Evolutionary conservation across 2,113 vertebrate species (phyloP).

Genomic region (Pongo pygmaeus): DNA sequence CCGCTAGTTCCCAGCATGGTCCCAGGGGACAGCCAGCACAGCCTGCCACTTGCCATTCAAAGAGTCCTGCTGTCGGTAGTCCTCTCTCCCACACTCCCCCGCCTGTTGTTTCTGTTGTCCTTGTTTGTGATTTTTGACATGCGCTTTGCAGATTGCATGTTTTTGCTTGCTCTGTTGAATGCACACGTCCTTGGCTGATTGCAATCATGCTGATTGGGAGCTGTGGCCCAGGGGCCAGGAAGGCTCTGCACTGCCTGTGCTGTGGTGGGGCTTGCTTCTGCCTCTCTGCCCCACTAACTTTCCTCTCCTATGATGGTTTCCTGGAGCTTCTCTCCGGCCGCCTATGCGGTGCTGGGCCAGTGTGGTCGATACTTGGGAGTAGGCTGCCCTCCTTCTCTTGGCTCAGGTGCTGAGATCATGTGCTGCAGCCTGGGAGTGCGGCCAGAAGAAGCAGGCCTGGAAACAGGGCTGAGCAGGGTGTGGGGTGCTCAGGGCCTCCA

Average conservation of each 20-base stretch:
- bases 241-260: not conserved
- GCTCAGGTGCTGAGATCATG: not conserved
- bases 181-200: conserved; percentile 81
- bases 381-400: not conserved
- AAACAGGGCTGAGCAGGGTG: not conserved
- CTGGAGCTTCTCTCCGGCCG: not conserved
- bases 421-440: not conserved
- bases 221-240: not conserved
- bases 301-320: not conserved
- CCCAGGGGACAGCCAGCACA: not conserved
- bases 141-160: conserved; percentile 80
- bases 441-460: not conserved
- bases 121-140: conserved; percentile 80
- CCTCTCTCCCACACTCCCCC: accelerated
- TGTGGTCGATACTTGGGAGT: not conserved
- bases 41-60: not conserved
- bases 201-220: conserved; percentile 86
- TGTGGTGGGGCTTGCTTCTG: not conserved
- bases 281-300: not conserved
- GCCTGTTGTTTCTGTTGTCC: conserved; percentile 45
- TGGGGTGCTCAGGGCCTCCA: too few relatives aligned
- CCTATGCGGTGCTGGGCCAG: not conserved
- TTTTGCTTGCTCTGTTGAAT: conserved; percentile 73
- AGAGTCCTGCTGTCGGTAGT: not conserved
- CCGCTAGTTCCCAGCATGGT: not conserved